phyloP scores from a whole-genome alignment of 2,113 vertebrate species.

The Acanthochromis polyacanthus region DNA sequence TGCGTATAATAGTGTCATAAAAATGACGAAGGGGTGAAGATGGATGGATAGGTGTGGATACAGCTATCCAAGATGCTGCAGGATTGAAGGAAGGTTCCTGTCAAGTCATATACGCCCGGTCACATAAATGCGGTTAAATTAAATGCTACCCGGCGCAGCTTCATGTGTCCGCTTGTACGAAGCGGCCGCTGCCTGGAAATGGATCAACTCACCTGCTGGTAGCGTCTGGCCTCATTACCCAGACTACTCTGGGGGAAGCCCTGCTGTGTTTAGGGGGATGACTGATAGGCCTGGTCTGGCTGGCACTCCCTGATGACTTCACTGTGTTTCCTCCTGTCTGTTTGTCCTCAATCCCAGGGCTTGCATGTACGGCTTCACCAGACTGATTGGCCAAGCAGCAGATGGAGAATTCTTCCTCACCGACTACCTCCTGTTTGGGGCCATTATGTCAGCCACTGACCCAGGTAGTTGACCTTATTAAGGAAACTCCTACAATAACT shows the following conservation, averaged over 20 bases:
- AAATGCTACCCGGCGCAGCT: background rate
- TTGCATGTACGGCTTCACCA: slow-evolving; percentile 89
- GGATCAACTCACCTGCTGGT: slow-evolving; percentile 63
- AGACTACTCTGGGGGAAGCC: slow-evolving; percentile 58
- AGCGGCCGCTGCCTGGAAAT: slow-evolving; percentile 49
- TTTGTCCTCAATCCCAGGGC: slow-evolving; percentile 82
- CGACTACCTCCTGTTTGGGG: slow-evolving; percentile 91
- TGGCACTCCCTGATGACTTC: slow-evolving; percentile 57
- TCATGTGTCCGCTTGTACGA: slow-evolving; percentile 32
- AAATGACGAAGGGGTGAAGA: slow-evolving; percentile 11
- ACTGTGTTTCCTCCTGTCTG: slow-evolving; percentile 59
- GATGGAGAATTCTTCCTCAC: slow-evolving; percentile 88
- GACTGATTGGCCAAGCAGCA: slow-evolving; percentile 84
- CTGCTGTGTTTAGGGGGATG: slow-evolving; percentile 61
- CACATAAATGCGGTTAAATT: slow-evolving; percentile 1
- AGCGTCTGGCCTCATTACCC: slow-evolving; percentile 66
- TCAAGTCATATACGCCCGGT: background rate
- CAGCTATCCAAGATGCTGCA: background rate
- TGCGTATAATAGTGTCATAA: slow-evolving; percentile 16
- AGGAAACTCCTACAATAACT: background rate
- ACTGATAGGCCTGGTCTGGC: slow-evolving; percentile 48
- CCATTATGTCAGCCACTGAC: slow-evolving; percentile 90
- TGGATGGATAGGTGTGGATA: background rate
- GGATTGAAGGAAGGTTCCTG: rapidly evolving
- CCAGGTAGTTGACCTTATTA: slow-evolving; percentile 84